Percentiles rank a stretch among this genome's conserved stretches.
phyloP scores from a whole-genome alignment of 2,797 vertebrate genomes.

The Orestias chungarensis region DNA sequence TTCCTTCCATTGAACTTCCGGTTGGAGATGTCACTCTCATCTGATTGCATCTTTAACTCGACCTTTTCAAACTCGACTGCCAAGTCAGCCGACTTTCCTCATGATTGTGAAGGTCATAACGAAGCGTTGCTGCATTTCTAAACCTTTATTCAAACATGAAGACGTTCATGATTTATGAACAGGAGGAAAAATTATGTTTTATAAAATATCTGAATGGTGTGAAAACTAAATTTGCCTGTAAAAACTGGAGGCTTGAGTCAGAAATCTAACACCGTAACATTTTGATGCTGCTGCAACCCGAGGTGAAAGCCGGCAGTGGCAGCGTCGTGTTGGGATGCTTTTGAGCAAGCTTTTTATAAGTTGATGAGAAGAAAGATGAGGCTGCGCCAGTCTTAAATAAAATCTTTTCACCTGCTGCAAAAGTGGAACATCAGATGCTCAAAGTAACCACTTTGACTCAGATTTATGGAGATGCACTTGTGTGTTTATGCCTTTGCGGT shows the following conservation, averaged over 20 bases:
- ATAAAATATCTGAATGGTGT: background rate
- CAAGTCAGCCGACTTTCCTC: background rate
- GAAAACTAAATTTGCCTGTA: background rate
- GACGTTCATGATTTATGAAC: background rate
- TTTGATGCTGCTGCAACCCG: background rate
- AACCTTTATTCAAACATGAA: background rate
- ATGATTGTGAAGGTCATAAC: background rate
- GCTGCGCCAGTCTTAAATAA: background rate
- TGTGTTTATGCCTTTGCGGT: conserved; percentile 16
- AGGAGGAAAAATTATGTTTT: background rate
- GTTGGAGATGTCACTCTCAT: background rate
- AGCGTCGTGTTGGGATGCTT: background rate
- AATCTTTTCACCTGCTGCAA: background rate
- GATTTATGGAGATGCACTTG: background rate
- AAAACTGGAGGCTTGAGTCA: background rate
- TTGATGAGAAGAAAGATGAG: background rate
- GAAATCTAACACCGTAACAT: background rate
- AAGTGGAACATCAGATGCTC: background rate
- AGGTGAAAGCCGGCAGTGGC: background rate
- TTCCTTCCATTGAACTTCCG: background rate
- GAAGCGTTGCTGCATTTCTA: background rate
- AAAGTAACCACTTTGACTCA: background rate
- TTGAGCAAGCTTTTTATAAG: background rate
- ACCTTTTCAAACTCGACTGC: background rate
- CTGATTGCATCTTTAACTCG: background rate